Base-by-base conservation (phyloP, 92 coral and sea anemone species). In the Micromussa lordhowensis region DNA sequence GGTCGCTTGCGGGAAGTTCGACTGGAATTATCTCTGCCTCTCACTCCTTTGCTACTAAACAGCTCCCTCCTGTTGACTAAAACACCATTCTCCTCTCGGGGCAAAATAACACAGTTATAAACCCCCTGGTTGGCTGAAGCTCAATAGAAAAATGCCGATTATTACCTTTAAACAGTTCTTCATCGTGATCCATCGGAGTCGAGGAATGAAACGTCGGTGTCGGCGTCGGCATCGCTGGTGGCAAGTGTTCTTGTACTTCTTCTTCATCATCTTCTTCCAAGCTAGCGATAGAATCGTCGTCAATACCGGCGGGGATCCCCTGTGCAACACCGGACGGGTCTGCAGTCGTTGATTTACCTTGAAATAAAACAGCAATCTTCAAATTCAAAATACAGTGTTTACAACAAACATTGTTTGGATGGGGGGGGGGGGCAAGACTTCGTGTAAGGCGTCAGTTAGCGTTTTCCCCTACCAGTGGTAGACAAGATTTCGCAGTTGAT, bases 121-220 rank as follows among this genome's bases (percentile, higher is more conserved):
- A 40, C 0, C 2, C 28, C 12, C 26, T 6, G 32, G 22, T 22
- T 61, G n/a, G 12, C 68, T 61, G 26, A 21, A 26, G 28, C 24
- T 22, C 10, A 61, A 61, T 61, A 57, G 5, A 57, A 0, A 57
- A 68, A n/a, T n/a, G n/a, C n/a, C n/a, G n/a, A n/a, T n/a, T n/a
- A n/a, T 68, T 81, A 96, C 99, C 99, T 93, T 97, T 94, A 84
- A 95, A 94, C 80, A 97, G 89, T 53, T 91, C 96, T 55, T 96
- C 96, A 32, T 92, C 96, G 85, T 90, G 83, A 63, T 89, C 95
- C 75, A 87, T 84, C 54, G 93, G 69, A 48, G 93, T 86, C 26
- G 96, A 87, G 63, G 94, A 63, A 55, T 90, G 94, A 35, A 87
- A 85, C 48, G 95, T 78, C 57, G 51, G 51, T 8, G 51, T 44